Conservation (phyloP, 2,113 vertebrate species). For the Pycnonotus jocosus region DNA sequence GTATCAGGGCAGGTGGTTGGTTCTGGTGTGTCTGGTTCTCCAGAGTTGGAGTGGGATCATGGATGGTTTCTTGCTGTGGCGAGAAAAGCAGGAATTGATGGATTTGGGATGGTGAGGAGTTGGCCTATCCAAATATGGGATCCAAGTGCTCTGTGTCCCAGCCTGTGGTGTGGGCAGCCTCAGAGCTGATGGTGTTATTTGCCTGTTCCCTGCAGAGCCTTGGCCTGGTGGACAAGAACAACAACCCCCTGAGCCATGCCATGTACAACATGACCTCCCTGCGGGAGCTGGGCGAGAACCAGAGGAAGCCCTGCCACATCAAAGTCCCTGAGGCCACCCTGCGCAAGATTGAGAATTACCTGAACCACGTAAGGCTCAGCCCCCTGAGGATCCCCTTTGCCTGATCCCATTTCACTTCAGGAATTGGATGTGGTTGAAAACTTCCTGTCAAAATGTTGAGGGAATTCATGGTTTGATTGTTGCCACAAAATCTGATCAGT, state of each 20-base stretch:
- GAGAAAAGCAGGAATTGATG: neutral
- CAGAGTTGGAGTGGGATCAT: fast-evolving
- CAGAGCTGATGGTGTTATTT: neutral
- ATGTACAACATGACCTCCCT: slow-evolving; percentile 85
- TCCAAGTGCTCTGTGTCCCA: fast-evolving
- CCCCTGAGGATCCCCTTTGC: neutral
- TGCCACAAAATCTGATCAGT: neutral
- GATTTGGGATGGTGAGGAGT: neutral
- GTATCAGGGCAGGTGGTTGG: neutral
- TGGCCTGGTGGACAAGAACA: slow-evolving; percentile 84
- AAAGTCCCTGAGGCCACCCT: slow-evolving; percentile 81
- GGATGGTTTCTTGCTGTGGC: neutral
- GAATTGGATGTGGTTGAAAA: neutral
- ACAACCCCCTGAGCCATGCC: slow-evolving; percentile 88
- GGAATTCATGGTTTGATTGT: neutral
- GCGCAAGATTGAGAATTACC: slow-evolving; percentile 79
- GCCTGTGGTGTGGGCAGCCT: fast-evolving
- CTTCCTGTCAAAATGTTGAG: fast-evolving
- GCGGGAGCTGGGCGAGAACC: slow-evolving; percentile 78
- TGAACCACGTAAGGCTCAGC: slow-evolving; percentile 75
- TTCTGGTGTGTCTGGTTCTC: neutral
- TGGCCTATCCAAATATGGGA: fast-evolving
- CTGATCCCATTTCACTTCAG: neutral
- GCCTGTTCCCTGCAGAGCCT: slow-evolving; percentile 76
- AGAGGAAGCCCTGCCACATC: slow-evolving; percentile 79